Conservation (phyloP, 2,888 invertebrate species). For the Drosophila subsilvestris region DNA sequence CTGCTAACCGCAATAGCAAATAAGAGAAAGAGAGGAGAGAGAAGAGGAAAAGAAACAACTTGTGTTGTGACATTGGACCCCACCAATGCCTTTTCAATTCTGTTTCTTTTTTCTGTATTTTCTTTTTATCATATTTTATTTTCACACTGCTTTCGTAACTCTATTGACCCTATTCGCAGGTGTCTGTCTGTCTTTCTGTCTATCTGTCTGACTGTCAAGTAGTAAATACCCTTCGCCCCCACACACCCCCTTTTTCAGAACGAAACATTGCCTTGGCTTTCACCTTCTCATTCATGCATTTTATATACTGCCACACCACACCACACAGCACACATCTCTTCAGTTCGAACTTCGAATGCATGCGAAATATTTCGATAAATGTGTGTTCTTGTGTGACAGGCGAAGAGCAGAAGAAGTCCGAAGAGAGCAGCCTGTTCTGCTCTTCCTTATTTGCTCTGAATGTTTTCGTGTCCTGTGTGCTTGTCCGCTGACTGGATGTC, state of each 20-base stretch:
- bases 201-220: background rate
- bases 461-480: no score
- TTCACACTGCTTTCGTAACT: slow-evolving; percentile 47
- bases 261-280: slow-evolving; percentile 31
- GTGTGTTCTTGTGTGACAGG: slow-evolving; percentile 42
- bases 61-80: slow-evolving; percentile 49
- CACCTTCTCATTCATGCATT: slow-evolving; percentile 32
- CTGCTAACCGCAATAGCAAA: slow-evolving; percentile 65
- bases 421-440: slow-evolving; percentile 1
- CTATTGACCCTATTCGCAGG: slow-evolving; percentile 70
- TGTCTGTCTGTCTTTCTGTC: slow-evolving; percentile 33
- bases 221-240: background rate
- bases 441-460: background rate
- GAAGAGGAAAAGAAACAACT: slow-evolving; percentile 29
- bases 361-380: slow-evolving; percentile 48
- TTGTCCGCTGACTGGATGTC: no score
- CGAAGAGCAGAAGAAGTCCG: background rate
- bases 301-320: slow-evolving; percentile 4
- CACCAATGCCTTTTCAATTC: background rate
- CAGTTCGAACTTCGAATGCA: slow-evolving; percentile 44
- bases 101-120: slow-evolving; percentile 23
- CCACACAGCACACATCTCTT: slow-evolving; percentile 14
- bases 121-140: slow-evolving; percentile 25
- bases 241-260: background rate
- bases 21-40: slow-evolving; percentile 40